Percentiles rank a stretch among this genome's conserved stretches.
Evolutionary conservation across 2,888 invertebrate species (phyloP).

Genomic region (Emmelina monodactyla): DNA sequence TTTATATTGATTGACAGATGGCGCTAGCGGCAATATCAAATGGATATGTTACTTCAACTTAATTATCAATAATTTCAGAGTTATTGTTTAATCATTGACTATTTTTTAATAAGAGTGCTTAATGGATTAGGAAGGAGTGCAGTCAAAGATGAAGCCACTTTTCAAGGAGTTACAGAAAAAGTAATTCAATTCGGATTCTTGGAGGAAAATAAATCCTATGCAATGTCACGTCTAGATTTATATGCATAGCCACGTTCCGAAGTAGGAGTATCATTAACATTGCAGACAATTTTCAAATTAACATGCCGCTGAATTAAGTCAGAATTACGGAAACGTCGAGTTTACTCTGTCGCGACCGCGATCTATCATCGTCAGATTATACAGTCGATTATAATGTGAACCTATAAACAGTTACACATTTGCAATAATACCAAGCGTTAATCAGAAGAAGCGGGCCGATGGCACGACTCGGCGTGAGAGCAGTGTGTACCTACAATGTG

Average conservation of each 20-base stretch:
- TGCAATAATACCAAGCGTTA: constrained; percentile 15
- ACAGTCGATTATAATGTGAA: not conserved
- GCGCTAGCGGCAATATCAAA: constrained; percentile 57
- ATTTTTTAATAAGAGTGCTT: not conserved
- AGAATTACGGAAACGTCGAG: too few relatives aligned
- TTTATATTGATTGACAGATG: constrained; percentile 59
- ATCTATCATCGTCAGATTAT: too few relatives aligned
- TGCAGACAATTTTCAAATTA: constrained; percentile 2
- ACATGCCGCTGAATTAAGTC: too few relatives aligned
- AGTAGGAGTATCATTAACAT: constrained; percentile 12
- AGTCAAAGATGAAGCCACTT: too few relatives aligned
- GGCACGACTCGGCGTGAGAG: constrained; percentile 27
- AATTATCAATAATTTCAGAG: constrained; percentile 23
- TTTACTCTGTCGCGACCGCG: too few relatives aligned
- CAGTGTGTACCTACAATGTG: constrained; percentile 19
- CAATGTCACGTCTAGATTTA: constrained; percentile 24
- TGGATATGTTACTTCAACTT: constrained; percentile 39
- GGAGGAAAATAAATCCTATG: constrained; percentile 16
- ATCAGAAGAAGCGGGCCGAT: constrained; percentile 32
- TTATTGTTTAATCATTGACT: constrained; percentile 13
- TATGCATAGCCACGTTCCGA: constrained; percentile 25
- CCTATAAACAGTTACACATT: constrained; percentile 1
- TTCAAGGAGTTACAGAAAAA: too few relatives aligned
- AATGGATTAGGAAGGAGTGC: not conserved
- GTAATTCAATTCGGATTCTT: constrained; percentile 2